Conservation (phyloP, 2,888 invertebrate species). For the Diaphora mendica region DNA sequence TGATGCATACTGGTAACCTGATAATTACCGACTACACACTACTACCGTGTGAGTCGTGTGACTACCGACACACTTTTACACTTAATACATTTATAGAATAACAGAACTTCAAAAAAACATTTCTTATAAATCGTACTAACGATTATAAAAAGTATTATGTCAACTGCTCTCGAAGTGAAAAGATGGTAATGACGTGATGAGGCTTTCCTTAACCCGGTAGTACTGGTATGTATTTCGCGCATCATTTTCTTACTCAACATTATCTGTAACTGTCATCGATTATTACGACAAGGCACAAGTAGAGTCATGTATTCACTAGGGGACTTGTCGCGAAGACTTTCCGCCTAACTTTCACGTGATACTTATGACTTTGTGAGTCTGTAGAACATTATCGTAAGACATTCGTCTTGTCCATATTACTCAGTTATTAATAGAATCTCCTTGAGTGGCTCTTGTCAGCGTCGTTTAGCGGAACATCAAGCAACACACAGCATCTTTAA, state of each 20-base stretch:
- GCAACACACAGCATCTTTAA: background rate
- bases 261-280: slow-evolving; percentile 34
- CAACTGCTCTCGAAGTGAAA: slow-evolving; percentile 19
- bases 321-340: background rate
- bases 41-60: no score
- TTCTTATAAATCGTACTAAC: background rate
- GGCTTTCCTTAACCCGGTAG: slow-evolving; percentile 25
- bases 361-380: background rate
- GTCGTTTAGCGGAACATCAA: no score
- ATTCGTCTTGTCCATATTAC: background rate
- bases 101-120: background rate
- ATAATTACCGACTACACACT: no score
- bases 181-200: slow-evolving; percentile 19
- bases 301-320: background rate
- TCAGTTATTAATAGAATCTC: no score
- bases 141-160: slow-evolving; percentile 7
- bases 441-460: no score
- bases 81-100: background rate
- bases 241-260: slow-evolving; percentile 45
- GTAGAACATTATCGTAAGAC: background rate
- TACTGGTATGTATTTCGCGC: slow-evolving; percentile 10
- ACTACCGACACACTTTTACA: no score
- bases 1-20: no score
- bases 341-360: background rate
- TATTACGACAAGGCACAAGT: slow-evolving; percentile 36